Conservation (phyloP, 1,140 invertebrate genomes). For the Bathynomus jamesi region DNA sequence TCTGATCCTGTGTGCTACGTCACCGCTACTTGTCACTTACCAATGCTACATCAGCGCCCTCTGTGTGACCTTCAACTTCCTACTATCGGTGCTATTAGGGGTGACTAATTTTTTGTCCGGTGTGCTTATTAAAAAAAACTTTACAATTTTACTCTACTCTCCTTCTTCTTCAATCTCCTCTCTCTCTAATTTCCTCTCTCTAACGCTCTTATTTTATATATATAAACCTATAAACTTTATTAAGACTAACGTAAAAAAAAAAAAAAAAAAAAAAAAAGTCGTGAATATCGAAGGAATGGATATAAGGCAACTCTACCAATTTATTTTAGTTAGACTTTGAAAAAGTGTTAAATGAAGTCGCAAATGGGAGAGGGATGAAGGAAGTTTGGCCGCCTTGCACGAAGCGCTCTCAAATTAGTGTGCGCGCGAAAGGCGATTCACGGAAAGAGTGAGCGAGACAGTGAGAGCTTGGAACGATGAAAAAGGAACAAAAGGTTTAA, state of each 20-base stretch:
- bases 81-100: no score
- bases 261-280: background rate
- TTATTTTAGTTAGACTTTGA: background rate
- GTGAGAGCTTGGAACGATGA: no score
- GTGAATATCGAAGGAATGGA: background rate
- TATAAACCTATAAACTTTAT: slow-evolving; percentile 1
- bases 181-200: background rate
- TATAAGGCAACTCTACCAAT: background rate
- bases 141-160: no score
- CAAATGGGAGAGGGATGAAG: background rate
- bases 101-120: no score
- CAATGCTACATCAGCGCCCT: no score
- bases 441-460: no score
- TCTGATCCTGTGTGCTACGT: no score
- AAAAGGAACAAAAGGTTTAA: no score
- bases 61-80: no score
- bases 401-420: background rate
- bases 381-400: background rate
- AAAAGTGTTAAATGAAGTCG: background rate
- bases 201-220: background rate
- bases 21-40: no score
- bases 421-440: background rate
- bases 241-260: background rate
- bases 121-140: no score
- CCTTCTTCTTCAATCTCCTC: no score